Base-by-base conservation (phyloP, 2,888 invertebrate species). In the Pachycephus smyrnensis region DNA sequence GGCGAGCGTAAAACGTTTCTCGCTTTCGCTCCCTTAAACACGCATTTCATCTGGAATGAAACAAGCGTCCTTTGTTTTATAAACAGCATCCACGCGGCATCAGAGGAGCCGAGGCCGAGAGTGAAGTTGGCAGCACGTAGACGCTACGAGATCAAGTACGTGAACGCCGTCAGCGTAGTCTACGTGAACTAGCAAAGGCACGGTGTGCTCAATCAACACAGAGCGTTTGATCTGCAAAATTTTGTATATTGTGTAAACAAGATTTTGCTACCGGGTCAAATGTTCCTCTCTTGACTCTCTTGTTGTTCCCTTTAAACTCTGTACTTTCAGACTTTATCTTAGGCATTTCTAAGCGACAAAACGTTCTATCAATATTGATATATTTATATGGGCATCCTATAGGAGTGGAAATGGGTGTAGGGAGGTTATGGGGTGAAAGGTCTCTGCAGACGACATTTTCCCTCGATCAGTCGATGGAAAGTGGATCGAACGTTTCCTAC, bases 31-130 rank as follows among this genome's bases (percentile, higher is more conserved):
- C 79, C 82, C 81, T 77, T 81, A 82, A 80, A 77, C 80, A 81
- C 69, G 73, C 80, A 74, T 80, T 79, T 37, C 15, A 74, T 15
- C 68, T 76, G 77, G 76, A 77, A 80, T 75, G 80, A 81, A 84
- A 82, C 79, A 78, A 76, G 76, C 76, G 79, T 82, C 82, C 81
- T 85, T 85, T 87, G 85, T 86, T 87, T 84, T 82, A 82, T 83
- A 86, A 85, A 85, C 84, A 86, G 76, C 79, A 55, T 75, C 33
- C 36, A 69, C 31, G 75, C 23, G 31, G 32, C 36, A 75, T 73
- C 76, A 73, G 75, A 77, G 78, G 79, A 82, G 75, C 73, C 75
- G 68, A 75, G 31, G 73, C 40, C 71, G 77, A 74, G 76, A 76
- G 68, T 76, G 79, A 81, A 81, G 77, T 75, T 76, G 73, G 73